phyloP scores from a whole-genome alignment of 2,888 invertebrate species.

The Idaea straminata region DNA sequence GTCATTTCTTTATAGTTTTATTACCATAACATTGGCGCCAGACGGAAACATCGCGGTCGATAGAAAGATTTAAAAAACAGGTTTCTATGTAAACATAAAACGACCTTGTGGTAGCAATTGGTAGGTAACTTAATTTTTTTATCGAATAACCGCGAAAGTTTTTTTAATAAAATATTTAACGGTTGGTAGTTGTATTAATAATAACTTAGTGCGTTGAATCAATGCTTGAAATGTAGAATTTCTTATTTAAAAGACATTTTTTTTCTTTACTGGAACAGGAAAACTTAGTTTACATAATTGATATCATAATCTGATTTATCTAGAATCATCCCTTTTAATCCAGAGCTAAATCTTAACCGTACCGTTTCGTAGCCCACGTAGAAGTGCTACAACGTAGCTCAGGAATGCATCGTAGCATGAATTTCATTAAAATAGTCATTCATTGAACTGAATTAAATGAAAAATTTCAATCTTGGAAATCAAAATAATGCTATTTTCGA shows the following conservation, averaged over 20 bases:
- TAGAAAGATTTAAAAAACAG: constrained; percentile 15
- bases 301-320: background rate
- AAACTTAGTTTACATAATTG: background rate
- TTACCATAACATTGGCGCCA: constrained; percentile 26
- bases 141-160: too few relatives aligned
- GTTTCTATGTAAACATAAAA: constrained; percentile 24
- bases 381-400: background rate
- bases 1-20: constrained; percentile 20
- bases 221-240: background rate
- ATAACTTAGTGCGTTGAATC: background rate
- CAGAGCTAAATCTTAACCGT: background rate
- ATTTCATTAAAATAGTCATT: background rate
- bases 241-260: background rate
- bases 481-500: background rate
- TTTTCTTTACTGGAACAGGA: background rate
- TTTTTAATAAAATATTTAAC: too few relatives aligned
- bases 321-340: background rate
- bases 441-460: background rate
- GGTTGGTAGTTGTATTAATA: too few relatives aligned
- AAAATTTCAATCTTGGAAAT: background rate
- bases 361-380: background rate
- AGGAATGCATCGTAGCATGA: background rate
- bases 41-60: constrained; percentile 26
- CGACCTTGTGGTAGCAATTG: constrained; percentile 18
- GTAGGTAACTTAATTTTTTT: too few relatives aligned